These are phyloP conservation scores for Scaptodrosophila lebanonensis DNA, from an alignment of 1,140 invertebrate genomes.

Conservation along the genomic window DNA sequence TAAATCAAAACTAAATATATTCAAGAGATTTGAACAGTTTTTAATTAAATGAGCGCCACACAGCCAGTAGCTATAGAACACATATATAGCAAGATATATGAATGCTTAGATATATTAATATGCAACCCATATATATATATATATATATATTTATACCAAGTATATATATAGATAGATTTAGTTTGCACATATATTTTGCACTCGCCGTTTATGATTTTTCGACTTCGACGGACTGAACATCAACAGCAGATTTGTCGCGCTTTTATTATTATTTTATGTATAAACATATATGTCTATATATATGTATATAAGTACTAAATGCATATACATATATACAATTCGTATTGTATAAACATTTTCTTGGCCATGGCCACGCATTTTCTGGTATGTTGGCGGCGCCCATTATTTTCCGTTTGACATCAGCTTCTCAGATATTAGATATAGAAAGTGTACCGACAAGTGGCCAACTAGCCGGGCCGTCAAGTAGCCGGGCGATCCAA, in stretches of 20 bases:
- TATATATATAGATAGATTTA: too few species aligned
- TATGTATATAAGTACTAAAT: constrained; percentile 1
- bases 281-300: constrained; percentile 10
- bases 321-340: too few species aligned
- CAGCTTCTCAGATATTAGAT: constrained; percentile 22
- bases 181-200: too few species aligned
- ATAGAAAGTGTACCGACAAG: constrained; percentile 23
- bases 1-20: constrained; percentile 74
- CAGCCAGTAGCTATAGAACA: too few species aligned
- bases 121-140: not conserved
- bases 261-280: constrained; percentile 41
- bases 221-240: too few species aligned
- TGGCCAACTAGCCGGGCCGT: too few species aligned
- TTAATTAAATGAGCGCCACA: too few species aligned
- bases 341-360: constrained; percentile 22
- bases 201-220: constrained; percentile 33
- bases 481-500: constrained; percentile 14
- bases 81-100: too few species aligned
- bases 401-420: constrained; percentile 45
- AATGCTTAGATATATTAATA: constrained; percentile 8
- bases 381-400: constrained; percentile 1
- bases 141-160: not conserved
- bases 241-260: constrained; percentile 14
- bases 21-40: constrained; percentile 44
- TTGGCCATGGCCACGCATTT: constrained; percentile 35